These are phyloP conservation scores for Empidonax alnorum DNA, from an alignment of 2,113 vertebrate species.

Conservation along the genomic window DNA sequence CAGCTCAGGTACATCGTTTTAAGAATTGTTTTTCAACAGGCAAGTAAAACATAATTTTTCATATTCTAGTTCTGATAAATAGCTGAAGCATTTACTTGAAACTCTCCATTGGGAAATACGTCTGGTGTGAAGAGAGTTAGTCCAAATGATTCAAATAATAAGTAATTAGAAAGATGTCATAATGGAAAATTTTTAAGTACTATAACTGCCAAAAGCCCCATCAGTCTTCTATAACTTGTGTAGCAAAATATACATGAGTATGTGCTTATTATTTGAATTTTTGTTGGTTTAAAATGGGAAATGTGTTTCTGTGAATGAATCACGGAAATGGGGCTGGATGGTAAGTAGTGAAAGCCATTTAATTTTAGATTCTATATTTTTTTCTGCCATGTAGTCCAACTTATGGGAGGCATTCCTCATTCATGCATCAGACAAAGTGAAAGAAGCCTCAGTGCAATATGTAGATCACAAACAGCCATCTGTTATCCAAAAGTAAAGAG, in stretches of 20 bases:
- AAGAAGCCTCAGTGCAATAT: background rate
- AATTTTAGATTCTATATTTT: background rate
- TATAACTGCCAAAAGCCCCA: background rate
- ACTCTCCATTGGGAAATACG: background rate
- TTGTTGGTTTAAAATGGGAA: background rate
- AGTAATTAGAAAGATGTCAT: background rate
- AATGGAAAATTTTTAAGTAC: background rate
- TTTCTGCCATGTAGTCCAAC: background rate
- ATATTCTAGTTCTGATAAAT: background rate
- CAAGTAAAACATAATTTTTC: background rate
- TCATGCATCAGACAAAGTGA: background rate
- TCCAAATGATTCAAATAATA: slow-evolving; percentile 1
- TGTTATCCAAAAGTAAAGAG: background rate
- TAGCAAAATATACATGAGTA: background rate
- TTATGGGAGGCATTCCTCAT: background rate
- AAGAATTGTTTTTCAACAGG: background rate
- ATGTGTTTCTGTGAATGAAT: slow-evolving; percentile 31
- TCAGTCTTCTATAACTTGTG: background rate
- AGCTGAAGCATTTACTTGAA: background rate
- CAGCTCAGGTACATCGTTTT: background rate
- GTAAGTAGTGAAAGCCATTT: background rate
- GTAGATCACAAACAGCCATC: slow-evolving; percentile 17
- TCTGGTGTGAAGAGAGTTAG: background rate
- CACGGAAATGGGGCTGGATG: background rate
- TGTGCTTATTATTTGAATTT: background rate